Base-by-base conservation (phyloP, 1,140 invertebrate species). In the Drosophila nigromelanica region DNA sequence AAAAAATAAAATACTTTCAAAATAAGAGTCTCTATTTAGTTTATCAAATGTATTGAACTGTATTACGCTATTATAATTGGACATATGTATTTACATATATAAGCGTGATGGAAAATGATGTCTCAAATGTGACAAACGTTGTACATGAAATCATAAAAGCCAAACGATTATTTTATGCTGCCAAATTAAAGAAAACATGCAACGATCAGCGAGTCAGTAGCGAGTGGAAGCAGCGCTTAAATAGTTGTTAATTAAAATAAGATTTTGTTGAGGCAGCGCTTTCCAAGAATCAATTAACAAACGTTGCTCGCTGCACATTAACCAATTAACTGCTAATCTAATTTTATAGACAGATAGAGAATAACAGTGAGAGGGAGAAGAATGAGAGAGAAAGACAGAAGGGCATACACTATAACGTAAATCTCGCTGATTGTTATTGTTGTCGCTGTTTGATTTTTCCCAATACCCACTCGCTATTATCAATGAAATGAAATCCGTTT, bases 271-370 rank as follows among this genome's bases (percentile, higher is more conserved):
- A 47, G 54, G 42, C 24, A 18, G 14, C 21, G 15, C 71, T 63
- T 89, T 89, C 83, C 73, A 42, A 69, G 83, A 89, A 89, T 89
- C 83, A 89, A 89, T 89, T 89, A 89, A 89, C 83, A 80, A 89
- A 89, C 73, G 83, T 89, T 89, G 80, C 83, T 89, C 73, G 80
- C 83, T 89, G 83, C 83, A 89, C 83, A 89, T 89, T 89, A 89
- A 89, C 83, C 83, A 89, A 89, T 89, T 89, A 89, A 89, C 83
- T 89, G 83, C 76, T 89, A 89, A 89, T 89, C 83, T 89, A 89
- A 89, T 89, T 89, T 89, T 89, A 89, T 89, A 89, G 83, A 78
- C 78, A 82, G 68, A 76, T 80, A 63, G 68, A 50, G 54, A n/a
- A n/a, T 7, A 5, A 51, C 8, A 12, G 50, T 18, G 30, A 8